A percentile compares a stretch with the other conserved stretches of the same genome.
phyloP scores from a whole-genome alignment of 2,113 vertebrate species.

The Haplochromis vanheusdeni region DNA sequence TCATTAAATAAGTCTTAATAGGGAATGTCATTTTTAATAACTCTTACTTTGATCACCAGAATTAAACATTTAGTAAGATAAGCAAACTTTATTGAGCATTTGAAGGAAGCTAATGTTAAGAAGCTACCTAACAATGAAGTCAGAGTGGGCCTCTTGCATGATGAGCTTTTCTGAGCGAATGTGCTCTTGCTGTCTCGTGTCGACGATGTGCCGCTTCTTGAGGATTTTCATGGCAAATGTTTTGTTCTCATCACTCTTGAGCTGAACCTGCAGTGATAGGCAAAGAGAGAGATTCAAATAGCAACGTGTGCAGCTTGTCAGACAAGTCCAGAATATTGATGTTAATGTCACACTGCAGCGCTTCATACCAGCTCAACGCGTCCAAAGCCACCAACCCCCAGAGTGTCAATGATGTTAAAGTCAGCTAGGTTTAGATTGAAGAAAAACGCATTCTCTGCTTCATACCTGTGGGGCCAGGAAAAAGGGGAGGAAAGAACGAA shows the following conservation, averaged over 20 bases:
- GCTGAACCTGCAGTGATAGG: slow-evolving; percentile 79
- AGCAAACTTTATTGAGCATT: background rate
- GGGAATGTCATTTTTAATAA: background rate
- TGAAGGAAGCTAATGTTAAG: background rate
- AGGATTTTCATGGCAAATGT: slow-evolving; percentile 99
- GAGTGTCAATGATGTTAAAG: slow-evolving; percentile 83
- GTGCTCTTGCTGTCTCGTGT: slow-evolving; percentile 96
- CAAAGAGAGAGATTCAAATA: background rate
- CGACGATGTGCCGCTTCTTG: slow-evolving; percentile 96
- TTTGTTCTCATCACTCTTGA: slow-evolving; percentile 94
- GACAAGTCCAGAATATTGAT: background rate
- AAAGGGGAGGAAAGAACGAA: background rate
- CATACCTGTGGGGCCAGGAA: slow-evolving; percentile 78
- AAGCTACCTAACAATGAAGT: slow-evolving; percentile 94
- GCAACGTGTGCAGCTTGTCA: background rate
- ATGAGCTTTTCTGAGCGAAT: slow-evolving; percentile 98
- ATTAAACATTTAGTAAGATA: background rate
- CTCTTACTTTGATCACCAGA: background rate
- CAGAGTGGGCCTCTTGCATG: slow-evolving; percentile 96
- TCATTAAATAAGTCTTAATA: background rate
- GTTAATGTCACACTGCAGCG: background rate
- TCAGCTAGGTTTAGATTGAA: slow-evolving; percentile 73
- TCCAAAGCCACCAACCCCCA: slow-evolving; percentile 90
- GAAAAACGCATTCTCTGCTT: slow-evolving; percentile 79
- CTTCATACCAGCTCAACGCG: slow-evolving; percentile 74